These are phyloP conservation scores for Zootoca vivipara DNA, from an alignment of 2,113 vertebrate genomes.

Conservation along the genomic window DNA sequence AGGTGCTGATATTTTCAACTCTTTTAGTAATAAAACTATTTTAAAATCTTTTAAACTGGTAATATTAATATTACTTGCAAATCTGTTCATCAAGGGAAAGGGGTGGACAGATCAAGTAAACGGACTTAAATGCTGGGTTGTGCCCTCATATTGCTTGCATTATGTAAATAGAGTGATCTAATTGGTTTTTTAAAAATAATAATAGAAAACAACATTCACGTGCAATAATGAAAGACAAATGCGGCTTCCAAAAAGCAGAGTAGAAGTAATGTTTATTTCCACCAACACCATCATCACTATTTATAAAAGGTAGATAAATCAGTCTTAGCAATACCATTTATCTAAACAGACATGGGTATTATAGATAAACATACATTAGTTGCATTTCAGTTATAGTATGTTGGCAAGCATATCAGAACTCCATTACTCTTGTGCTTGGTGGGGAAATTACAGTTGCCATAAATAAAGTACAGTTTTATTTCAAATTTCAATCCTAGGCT, in stretches of 20 bases:
- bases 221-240: neutral
- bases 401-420: neutral
- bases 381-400: constrained; percentile 26
- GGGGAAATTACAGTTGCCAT: neutral
- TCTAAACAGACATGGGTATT: constrained; percentile 1
- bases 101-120: no score
- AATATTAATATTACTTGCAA: no score
- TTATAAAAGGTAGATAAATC: constrained; percentile 22
- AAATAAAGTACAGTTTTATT: neutral
- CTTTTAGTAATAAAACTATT: no score
- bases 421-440: neutral
- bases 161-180: neutral
- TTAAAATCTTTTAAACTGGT: no score
- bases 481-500: neutral
- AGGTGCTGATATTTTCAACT: neutral
- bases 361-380: constrained; percentile 7
- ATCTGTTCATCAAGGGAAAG: no score
- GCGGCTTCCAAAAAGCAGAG: constrained; percentile 8
- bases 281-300: neutral
- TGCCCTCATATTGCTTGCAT: neutral
- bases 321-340: constrained; percentile 8
- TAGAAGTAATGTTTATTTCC: constrained; percentile 25
- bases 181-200: neutral
- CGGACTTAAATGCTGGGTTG: no score
- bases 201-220: neutral